Evolutionary conservation across 2,113 vertebrate genomes (phyloP).

Genomic region (Zeus faber): DNA sequence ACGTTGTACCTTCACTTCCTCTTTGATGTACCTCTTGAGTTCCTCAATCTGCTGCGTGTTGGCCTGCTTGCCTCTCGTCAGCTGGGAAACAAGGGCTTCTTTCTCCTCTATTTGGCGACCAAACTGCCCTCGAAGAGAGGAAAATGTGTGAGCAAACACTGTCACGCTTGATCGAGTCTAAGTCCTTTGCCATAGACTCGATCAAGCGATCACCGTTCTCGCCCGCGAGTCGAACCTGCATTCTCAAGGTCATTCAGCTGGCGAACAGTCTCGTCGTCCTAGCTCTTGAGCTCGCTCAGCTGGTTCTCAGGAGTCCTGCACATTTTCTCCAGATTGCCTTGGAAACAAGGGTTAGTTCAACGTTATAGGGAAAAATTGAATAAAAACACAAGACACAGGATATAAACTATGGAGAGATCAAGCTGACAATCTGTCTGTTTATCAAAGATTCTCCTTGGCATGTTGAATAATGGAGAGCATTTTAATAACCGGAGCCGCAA

Average conservation of each 20-base stretch:
- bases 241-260: neutral
- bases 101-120: slow-evolving; percentile 46
- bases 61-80: slow-evolving; percentile 2
- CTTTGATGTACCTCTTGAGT: slow-evolving; percentile 73
- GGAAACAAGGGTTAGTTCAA: slow-evolving; percentile 40
- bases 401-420: slow-evolving; percentile 29
- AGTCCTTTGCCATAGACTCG: neutral
- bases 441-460: too few species aligned
- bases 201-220: neutral
- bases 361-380: neutral
- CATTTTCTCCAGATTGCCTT: slow-evolving; percentile 75
- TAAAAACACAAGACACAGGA: neutral
- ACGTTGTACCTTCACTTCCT: slow-evolving; percentile 51
- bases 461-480: too few species aligned
- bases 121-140: neutral
- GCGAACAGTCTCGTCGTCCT: neutral
- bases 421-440: too few species aligned
- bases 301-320: neutral
- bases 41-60: slow-evolving; percentile 69
- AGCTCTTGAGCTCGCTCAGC: neutral
- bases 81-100: slow-evolving; percentile 5
- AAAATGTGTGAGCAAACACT: neutral
- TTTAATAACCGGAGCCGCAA: too few species aligned
- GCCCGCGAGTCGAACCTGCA: neutral
- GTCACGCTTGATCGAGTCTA: neutral